Base-by-base conservation (phyloP, 2,888 invertebrate genomes). In the Tetrapedia diversipes region DNA sequence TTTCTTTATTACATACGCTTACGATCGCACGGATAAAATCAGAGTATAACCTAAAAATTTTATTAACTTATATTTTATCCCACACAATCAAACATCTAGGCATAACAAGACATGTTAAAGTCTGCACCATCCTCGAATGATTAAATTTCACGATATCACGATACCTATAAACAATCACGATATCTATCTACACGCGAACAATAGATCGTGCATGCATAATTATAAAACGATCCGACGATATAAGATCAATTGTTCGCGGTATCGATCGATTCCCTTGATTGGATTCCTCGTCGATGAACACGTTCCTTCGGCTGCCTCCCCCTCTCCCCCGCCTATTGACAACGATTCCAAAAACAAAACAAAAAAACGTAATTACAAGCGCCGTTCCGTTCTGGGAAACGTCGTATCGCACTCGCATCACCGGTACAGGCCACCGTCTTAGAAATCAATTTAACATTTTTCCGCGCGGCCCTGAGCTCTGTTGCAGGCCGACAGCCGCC, bases 381-480 rank as follows among this genome's bases (percentile, higher is more conserved):
- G 27, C 16, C 39, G 54, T 29, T 49, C 49, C 19, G 41, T 51
- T 74, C 56, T 57, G 22, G 61, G 63, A 73, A 63, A 59, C 29
- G 49, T 43, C 34, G 51, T 51, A 53, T 71, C 56, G 11, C n/a
- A 45, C n/a, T 11, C 45, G 34, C 41, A 39, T 45, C 59, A 29
- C 10, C 32, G 39, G n/a, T 59, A 16, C 43, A 47, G 59, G 59
- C 47, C 74, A 56, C 51, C 57, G 66, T 75, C 61, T 49, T 75
- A 37, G 39, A 77, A 77, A 77, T 77, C 77, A 77, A 77, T 70
- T 77, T 65, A 56, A 51, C 56, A 64, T 77, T 77, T 77, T 54
- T 70, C 51, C 29, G 2, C n/a, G 6, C 2, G 4, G 29, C n/a
- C n/a, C n/a, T n/a, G 29, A 16, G 27, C 59, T 51, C 51, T 41